These are phyloP conservation scores for Lepidocyrtoides sp. DNA, from an alignment of 2,888 invertebrate genomes.

Conservation along the genomic window DNA sequence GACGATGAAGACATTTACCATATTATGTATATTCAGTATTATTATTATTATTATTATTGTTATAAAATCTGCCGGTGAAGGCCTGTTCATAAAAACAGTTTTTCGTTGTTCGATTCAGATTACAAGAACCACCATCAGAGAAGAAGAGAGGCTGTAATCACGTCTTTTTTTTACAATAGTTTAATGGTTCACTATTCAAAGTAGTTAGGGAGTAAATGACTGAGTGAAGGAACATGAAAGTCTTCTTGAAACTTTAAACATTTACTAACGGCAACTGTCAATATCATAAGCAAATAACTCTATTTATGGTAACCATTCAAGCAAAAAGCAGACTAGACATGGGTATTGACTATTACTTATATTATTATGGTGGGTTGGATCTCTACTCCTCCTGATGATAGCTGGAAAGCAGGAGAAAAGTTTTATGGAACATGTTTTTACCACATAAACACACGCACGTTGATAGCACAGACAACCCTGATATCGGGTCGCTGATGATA, in stretches of 20 bases:
- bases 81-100: background rate
- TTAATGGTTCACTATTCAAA: background rate
- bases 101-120: background rate
- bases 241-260: slow-evolving; percentile 5
- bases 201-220: background rate
- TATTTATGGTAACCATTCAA: background rate
- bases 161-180: background rate
- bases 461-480: background rate
- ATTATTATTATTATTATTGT: too few species aligned
- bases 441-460: background rate
- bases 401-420: slow-evolving; percentile 17
- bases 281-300: slow-evolving; percentile 40
- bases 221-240: background rate
- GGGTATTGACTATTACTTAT: background rate
- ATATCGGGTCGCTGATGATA: background rate
- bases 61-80: too few species aligned
- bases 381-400: background rate
- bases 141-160: slow-evolving; percentile 21
- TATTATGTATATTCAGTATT: too few species aligned
- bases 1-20: slow-evolving; percentile 51
- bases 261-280: slow-evolving; percentile 17
- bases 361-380: background rate
- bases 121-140: background rate
- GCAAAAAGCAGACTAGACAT: background rate
- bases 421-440: background rate